A percentile compares a stretch with the other conserved stretches of the same genome.
Conservation (phyloP, 2,888 invertebrate genomes). For the Parnassius apollo region DNA sequence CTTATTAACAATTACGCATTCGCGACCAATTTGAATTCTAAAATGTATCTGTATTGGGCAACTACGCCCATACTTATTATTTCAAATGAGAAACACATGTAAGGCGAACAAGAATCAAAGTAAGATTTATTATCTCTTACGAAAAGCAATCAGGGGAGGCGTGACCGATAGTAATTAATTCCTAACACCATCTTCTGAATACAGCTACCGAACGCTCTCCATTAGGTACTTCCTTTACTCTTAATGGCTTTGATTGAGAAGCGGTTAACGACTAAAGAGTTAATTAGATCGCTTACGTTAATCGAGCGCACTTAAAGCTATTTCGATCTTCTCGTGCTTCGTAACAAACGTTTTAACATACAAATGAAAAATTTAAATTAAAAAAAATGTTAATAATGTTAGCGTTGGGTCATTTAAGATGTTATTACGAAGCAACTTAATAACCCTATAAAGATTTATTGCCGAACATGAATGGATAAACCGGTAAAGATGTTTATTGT, state of each 20-base stretch:
- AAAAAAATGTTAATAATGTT: constrained; percentile 13
- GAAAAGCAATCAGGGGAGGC: constrained; percentile 76
- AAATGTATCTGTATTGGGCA: constrained; percentile 45
- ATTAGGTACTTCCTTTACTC: constrained; percentile 61
- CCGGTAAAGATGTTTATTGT: constrained; percentile 38
- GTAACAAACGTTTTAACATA: constrained; percentile 29
- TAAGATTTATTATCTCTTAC: constrained; percentile 69
- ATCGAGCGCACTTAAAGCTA: constrained; percentile 35
- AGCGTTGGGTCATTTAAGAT: constrained; percentile 15
- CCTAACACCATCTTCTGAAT: constrained; percentile 71
- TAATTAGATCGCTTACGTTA: constrained; percentile 51
- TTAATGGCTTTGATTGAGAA: constrained; percentile 65
- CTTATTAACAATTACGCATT: constrained; percentile 38
- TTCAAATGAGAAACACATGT: constrained; percentile 63
- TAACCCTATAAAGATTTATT: constrained; percentile 43
- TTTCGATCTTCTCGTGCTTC: constrained; percentile 19
- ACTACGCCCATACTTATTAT: constrained; percentile 54
- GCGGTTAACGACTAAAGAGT: constrained; percentile 48
- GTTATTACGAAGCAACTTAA: constrained; percentile 35
- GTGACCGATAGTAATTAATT: constrained; percentile 74
- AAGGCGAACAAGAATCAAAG: constrained; percentile 47
- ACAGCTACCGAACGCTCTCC: constrained; percentile 64
- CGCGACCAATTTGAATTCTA: constrained; percentile 46
- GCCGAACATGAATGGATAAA: constrained; percentile 38
- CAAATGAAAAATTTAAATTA: not conserved